Base-by-base conservation (phyloP, 2,797 vertebrate species). In the Tapirus indicus region DNA sequence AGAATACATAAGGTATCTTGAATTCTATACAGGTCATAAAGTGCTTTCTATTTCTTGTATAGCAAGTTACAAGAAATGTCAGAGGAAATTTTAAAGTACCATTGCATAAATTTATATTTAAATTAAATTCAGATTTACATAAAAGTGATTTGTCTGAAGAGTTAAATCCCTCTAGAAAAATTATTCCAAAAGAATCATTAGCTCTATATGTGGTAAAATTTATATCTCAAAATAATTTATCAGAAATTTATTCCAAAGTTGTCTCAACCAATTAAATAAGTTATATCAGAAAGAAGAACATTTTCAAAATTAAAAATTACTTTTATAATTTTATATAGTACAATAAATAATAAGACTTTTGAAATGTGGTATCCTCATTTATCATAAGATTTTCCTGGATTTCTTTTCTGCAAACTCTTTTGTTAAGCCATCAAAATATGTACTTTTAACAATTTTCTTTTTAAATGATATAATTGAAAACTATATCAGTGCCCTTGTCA, bases 91-190 rank as follows among this genome's bases (percentile, higher is more conserved):
- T 66, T 38, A 66, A 21, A 89, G 62, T 58, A 9, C 2, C 23
- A 64, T 54, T 47, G 14, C 52, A 60, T 75, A 91, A 16, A 79
- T 87, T 92, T 92, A n/a, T 35, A 78, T 62, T 92, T 64, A 66
- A 92, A 72, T 94, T 92, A 93, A 78, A 87, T 84, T 92, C 21
- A 52, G 27, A 49, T 69, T 77, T 74, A 72, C 4, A 58, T 20
- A 9, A 84, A 87, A 72, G 52, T 69, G 16, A 85, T 77, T 92
- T 84, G 18, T 91, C 60, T 23, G 14, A 96, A 72, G 44, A 69
- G 12, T 29, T 79, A 62, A 38, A 52, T 86, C 6, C 75, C 86
- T 96, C 58, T 29, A 62, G 58, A 80, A 91, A 78, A 87, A 32
- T 18, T 29, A 2, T 47, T 69, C 49, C 60, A 54, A 82, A 60